Evolutionary conservation across 2,113 vertebrate genomes (phyloP).

Genomic region (Suricata suricatta): DNA sequence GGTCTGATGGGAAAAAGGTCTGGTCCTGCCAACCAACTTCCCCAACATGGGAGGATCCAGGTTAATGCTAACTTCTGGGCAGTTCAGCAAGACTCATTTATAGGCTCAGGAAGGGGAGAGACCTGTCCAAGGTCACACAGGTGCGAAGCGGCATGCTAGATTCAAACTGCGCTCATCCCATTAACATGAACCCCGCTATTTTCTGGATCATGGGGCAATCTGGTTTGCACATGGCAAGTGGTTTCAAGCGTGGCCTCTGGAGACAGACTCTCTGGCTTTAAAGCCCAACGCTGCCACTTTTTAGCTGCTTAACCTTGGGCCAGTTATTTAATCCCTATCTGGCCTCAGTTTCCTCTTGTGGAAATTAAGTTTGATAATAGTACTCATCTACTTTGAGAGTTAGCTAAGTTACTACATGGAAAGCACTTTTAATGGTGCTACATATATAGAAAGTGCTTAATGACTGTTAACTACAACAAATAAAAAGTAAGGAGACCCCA

Average conservation of each 20-base stretch:
- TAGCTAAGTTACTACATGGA: neutral
- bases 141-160: neutral
- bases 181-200: neutral
- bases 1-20: neutral
- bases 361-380: neutral
- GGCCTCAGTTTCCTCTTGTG: neutral
- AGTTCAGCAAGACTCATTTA: neutral
- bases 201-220: neutral
- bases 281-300: neutral
- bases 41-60: neutral
- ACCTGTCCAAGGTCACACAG: neutral
- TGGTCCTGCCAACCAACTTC: neutral
- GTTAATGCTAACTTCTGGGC: neutral
- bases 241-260: neutral
- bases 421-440: neutral
- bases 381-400: neutral
- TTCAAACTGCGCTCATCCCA: neutral
- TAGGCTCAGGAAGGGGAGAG: neutral
- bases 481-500: neutral
- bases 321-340: neutral
- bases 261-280: neutral
- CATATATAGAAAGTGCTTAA: neutral
- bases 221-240: neutral
- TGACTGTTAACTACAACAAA: neutral
- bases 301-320: neutral